phyloP scores from a whole-genome alignment of 1,140 invertebrate genomes.

The Ceratosolen solmsi region DNA sequence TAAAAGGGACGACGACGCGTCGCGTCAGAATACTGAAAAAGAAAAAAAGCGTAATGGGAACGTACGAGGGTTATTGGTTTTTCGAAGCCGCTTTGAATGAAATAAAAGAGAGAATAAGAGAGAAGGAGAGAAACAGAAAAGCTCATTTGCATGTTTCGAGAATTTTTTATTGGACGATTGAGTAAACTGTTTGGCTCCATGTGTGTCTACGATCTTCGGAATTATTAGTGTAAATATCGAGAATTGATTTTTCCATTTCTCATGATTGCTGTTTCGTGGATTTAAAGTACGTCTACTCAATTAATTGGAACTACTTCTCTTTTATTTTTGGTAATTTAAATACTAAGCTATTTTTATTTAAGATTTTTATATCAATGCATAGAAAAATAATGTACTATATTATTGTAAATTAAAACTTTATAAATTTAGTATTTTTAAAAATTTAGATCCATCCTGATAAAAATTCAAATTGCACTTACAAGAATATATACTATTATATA shows the following conservation, averaged over 20 bases:
- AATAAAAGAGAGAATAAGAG: background rate
- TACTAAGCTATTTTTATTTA: too few relatives aligned
- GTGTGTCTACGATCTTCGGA: background rate
- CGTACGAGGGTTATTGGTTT: constrained; percentile 30
- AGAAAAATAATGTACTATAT: too few relatives aligned
- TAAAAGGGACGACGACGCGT: background rate
- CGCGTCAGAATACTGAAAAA: constrained; percentile 4
- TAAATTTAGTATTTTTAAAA: too few relatives aligned
- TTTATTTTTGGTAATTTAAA: too few relatives aligned
- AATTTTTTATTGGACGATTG: constrained; percentile 25
- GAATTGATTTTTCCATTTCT: constrained; percentile 2
- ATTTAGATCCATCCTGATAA: too few relatives aligned
- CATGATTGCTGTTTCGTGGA: too few relatives aligned
- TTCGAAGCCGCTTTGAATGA: constrained; percentile 3
- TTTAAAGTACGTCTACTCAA: too few relatives aligned
- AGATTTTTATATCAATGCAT: too few relatives aligned
- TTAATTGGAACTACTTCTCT: too few relatives aligned
- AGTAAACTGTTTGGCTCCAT: constrained; percentile 8
- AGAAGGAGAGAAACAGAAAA: background rate
- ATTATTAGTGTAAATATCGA: constrained; percentile 40
- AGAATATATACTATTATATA: too few relatives aligned
- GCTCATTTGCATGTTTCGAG: constrained; percentile 33
- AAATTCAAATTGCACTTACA: too few relatives aligned
- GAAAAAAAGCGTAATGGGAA: constrained; percentile 30
- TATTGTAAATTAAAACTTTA: too few relatives aligned